phyloP scores from a whole-genome alignment of 2,888 invertebrate species.

The Coecobrya sp. region DNA sequence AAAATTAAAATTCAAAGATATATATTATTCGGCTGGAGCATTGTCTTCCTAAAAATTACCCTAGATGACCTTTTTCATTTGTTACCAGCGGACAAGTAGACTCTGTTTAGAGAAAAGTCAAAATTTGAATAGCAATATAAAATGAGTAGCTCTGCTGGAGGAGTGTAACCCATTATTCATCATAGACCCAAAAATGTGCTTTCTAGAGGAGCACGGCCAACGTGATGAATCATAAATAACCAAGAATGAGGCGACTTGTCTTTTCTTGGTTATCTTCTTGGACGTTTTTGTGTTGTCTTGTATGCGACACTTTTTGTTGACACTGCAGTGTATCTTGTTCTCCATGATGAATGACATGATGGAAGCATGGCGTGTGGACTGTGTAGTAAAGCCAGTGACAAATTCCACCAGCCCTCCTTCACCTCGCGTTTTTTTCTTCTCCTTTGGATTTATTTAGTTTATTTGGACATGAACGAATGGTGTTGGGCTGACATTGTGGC shows the following conservation, averaged over 20 bases:
- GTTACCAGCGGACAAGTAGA: background rate
- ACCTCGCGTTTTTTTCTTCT: background rate
- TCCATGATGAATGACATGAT: slow-evolving; percentile 73
- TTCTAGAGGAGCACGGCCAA: background rate
- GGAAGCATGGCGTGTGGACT: slow-evolving; percentile 60
- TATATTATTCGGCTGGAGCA: background rate
- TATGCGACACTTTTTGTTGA: slow-evolving; percentile 75
- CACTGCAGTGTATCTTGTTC: slow-evolving; percentile 65
- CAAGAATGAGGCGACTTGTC: slow-evolving; percentile 25
- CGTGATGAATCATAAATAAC: slow-evolving; percentile 77
- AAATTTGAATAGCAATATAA: background rate
- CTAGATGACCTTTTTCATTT: slow-evolving; percentile 37
- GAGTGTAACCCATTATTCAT: slow-evolving; percentile 14
- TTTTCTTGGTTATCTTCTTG: slow-evolving; percentile 47
- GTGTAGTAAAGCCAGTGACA: slow-evolving; percentile 22
- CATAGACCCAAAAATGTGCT: background rate
- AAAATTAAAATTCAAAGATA: slow-evolving; percentile 36
- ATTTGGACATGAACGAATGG: slow-evolving; percentile 75
- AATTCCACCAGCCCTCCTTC: slow-evolving; percentile 54
- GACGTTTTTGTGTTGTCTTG: slow-evolving; percentile 26
- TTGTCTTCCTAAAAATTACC: slow-evolving; percentile 4
- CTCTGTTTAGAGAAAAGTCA: slow-evolving; percentile 11
- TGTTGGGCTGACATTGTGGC: slow-evolving; percentile 61
- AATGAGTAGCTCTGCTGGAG: background rate
- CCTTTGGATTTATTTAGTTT: slow-evolving; percentile 57